These are phyloP conservation scores for Hecatera dysodea DNA, from an alignment of 2,888 invertebrate species.

Conservation along the genomic window DNA sequence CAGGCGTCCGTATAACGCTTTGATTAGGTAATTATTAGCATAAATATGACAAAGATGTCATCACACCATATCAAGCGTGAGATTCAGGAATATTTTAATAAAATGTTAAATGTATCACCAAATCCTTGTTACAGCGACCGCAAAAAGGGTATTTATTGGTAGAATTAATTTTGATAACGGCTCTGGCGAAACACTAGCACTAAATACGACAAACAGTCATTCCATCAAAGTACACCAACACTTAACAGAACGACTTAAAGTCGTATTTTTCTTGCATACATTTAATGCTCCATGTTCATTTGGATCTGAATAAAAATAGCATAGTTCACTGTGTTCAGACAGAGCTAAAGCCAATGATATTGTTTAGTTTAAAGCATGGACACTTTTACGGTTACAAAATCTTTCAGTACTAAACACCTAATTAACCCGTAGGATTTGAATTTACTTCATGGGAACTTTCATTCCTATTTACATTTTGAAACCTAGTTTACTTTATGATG, in stretches of 20 bases:
- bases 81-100: slow-evolving; percentile 68
- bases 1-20: slow-evolving; percentile 47
- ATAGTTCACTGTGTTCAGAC: slow-evolving; percentile 59
- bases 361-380: slow-evolving; percentile 81
- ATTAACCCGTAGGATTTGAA: slow-evolving; percentile 67
- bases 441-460: slow-evolving; percentile 35
- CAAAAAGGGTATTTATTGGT: slow-evolving; percentile 77
- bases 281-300: background rate
- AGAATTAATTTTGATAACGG: slow-evolving; percentile 73
- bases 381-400: slow-evolving; percentile 65
- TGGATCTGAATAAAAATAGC: background rate
- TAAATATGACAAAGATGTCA: slow-evolving; percentile 62
- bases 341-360: slow-evolving; percentile 59
- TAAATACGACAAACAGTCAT: slow-evolving; percentile 8
- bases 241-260: slow-evolving; percentile 5
- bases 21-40: slow-evolving; percentile 64
- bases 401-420: slow-evolving; percentile 77
- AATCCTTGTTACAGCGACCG: slow-evolving; percentile 79
- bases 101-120: slow-evolving; percentile 77
- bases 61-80: slow-evolving; percentile 66
- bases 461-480: slow-evolving; percentile 70
- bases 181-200: slow-evolving; percentile 54
- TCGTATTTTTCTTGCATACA: slow-evolving; percentile 9
- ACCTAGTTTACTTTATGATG: background rate
- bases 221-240: slow-evolving; percentile 1